Percentiles rank a stretch among this genome's conserved stretches.
These are phyloP conservation scores for Enoplosus armatus DNA, from an alignment of 2,797 vertebrate genomes.

Conservation along the genomic window DNA sequence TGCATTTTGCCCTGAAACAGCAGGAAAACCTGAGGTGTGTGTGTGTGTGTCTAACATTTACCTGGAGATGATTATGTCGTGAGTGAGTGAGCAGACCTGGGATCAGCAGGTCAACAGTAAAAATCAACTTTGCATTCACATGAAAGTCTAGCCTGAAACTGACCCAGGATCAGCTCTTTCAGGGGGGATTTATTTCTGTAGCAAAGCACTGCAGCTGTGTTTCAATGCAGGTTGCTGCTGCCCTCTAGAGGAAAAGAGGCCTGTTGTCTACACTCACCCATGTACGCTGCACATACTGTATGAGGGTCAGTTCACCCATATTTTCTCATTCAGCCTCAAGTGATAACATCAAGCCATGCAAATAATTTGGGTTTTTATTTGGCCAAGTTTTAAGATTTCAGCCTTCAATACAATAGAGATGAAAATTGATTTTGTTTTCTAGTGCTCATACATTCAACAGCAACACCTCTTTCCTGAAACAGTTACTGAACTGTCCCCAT, in stretches of 20 bases:
- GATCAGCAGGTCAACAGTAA: neutral
- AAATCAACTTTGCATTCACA: neutral
- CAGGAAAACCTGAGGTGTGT: conserved; percentile 13
- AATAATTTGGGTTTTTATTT: neutral
- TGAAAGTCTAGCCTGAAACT: neutral
- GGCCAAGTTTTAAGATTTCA: neutral
- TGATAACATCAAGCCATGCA: too few relatives aligned
- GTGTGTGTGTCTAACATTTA: neutral
- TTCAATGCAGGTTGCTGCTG: conserved; percentile 20
- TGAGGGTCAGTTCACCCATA: too few relatives aligned
- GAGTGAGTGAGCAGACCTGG: neutral
- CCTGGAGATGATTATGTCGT: conserved; percentile 8
- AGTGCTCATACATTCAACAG: too few relatives aligned
- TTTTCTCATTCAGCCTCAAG: too few relatives aligned
- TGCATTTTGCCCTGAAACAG: conserved; percentile 37
- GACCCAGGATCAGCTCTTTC: conserved; percentile 27
- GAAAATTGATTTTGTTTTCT: too few relatives aligned
- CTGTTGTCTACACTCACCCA: too few relatives aligned
- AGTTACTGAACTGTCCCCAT: neutral
- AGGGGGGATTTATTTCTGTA: neutral
- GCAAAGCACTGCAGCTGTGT: neutral
- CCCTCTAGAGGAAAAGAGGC: conserved; percentile 61
- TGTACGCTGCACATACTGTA: too few relatives aligned
- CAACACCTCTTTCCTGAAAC: neutral
- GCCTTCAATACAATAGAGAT: too few relatives aligned